Evolutionary conservation across 2,888 invertebrate species (phyloP).

Genomic region (Amblyjoppa proteus): DNA sequence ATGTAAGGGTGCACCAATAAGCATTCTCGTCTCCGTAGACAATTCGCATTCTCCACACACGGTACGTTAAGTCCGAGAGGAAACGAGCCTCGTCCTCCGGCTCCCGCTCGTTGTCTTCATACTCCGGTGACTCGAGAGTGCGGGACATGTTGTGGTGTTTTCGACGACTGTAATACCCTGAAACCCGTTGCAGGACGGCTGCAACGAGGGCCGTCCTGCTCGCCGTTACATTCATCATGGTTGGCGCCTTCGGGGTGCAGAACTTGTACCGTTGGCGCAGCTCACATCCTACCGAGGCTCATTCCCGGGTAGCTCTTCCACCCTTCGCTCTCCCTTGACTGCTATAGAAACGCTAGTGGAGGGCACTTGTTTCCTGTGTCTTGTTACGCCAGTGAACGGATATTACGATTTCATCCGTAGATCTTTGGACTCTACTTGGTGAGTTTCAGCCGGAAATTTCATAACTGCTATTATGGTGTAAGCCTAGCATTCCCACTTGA

Average conservation of each 20-base stretch:
- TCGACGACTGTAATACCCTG: constrained; percentile 3
- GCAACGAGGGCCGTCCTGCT: constrained; percentile 4
- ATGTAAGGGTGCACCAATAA: not conserved
- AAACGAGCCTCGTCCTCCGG: constrained; percentile 12
- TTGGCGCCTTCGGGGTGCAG: not conserved
- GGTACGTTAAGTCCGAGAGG: constrained; percentile 8
- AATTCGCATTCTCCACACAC: constrained; percentile 34
- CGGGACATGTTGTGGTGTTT: not conserved
- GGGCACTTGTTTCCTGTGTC: constrained; percentile 3
- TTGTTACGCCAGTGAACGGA: constrained; percentile 5
- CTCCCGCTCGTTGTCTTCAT: not conserved
- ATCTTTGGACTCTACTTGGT: not conserved
- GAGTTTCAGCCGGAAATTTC: not conserved
- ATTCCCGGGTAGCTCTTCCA: not conserved
- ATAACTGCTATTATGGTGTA: not conserved
- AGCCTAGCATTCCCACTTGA: not conserved
- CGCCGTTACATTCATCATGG: constrained; percentile 28
- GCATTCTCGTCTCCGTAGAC: constrained; percentile 1
- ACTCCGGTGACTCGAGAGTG: constrained; percentile 5
- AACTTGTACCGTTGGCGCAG: not conserved
- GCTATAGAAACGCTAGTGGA: not conserved
- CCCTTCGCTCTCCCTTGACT: not conserved
- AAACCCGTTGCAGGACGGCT: not conserved
- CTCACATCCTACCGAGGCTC: not conserved
- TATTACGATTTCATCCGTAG: constrained; percentile 27